phyloP scores from a whole-genome alignment of 2,113 vertebrate genomes.

The Aviceda subcristata region DNA sequence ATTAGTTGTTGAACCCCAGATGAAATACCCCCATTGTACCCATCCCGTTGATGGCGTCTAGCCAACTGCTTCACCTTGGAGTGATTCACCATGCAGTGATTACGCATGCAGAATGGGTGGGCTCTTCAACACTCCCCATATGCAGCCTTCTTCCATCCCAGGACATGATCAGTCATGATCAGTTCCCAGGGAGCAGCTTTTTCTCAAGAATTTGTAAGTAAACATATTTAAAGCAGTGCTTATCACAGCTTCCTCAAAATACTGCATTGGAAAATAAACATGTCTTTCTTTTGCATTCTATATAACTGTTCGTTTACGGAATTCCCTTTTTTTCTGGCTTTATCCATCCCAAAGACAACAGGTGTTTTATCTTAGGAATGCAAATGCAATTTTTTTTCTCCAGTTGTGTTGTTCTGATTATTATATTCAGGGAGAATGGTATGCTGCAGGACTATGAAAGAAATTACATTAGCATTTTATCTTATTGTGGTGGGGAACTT shows the following conservation, averaged over 20 bases:
- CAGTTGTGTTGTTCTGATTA: not conserved
- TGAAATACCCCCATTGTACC: not conserved
- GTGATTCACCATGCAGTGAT: too few species aligned
- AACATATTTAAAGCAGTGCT: not conserved
- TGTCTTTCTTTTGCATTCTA: not conserved
- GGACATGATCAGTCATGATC: not conserved
- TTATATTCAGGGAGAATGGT: not conserved
- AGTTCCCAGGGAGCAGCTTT: not conserved
- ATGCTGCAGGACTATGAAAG: not conserved
- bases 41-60: fast-evolving
- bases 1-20: not conserved
- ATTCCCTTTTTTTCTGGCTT: not conserved
- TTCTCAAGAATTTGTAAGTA: not conserved
- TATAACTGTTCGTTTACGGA: not conserved
- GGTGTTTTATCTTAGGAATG: not conserved
- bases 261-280: not conserved
- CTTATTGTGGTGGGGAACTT: not conserved
- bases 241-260: not conserved
- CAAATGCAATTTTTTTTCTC: not conserved
- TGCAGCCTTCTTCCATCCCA: not conserved
- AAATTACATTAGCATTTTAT: not conserved
- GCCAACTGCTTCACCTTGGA: not conserved
- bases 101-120: too few species aligned
- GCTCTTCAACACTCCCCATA: not conserved
- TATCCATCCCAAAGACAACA: not conserved